Base-by-base conservation (phyloP, 1,140 invertebrate species). In the Oedothorax gibbosus region DNA sequence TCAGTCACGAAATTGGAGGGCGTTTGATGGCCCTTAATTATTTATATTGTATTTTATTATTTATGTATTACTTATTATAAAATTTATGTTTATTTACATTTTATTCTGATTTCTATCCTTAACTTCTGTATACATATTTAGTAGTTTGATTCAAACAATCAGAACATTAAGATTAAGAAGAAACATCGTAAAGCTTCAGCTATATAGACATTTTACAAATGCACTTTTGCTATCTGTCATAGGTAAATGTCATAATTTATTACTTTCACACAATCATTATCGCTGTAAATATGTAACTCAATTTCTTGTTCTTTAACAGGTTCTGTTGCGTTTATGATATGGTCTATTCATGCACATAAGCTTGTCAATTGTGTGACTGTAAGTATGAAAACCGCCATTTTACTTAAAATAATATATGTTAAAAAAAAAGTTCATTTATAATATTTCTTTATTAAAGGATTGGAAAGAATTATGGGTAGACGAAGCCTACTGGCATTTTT, bases 151-250 rank as follows among this genome's bases (percentile, higher is more conserved):
- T 11, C 94, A 95, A 88, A 98, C 97, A 2, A 98, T 95, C 68
- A 90, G 96, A 83, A 97, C 96, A 10, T 91, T 98, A 72, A 91
- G 96, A 87, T 91, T 98, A 78, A 90, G 97, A 87, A 92, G 93
- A 89, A 96, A 96, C 90, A 91, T 95, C 88, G 94, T 98, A 79
- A 98, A 98, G 91, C 90, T 98, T n/a, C 92, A 94, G 15, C 90
- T 98, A 60, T 98, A 98, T 90, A 92, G 94, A 87, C 95, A 98
- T 91, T 98, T 98, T 90, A 98, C 96, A 54, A 98, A 98, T 91
- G 96, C 96, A 14, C 92, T 98, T 80, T 95, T 96, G 88, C 96
- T 98, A 90, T 94, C 96, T 77, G 95, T 98, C 60, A 90, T 97
- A 86, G 91, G 91, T 92, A 88, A 89, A 89, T 87, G 68, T 73